phyloP scores from a whole-genome alignment of 2,888 invertebrate species.

The Cantharis rufa region DNA sequence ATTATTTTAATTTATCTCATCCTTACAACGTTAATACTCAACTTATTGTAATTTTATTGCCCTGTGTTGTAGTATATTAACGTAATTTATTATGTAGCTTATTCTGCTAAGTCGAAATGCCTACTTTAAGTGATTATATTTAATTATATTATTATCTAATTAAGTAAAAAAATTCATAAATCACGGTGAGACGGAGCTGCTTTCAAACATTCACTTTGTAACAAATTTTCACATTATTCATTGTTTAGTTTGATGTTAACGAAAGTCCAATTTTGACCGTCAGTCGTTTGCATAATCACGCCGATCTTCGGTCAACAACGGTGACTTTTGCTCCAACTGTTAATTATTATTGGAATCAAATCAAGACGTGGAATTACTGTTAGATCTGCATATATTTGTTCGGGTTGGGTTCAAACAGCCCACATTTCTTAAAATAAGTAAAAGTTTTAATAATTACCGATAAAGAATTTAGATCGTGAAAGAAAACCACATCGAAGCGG shows the following conservation, averaged over 20 bases:
- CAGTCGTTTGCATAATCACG: too few relatives aligned
- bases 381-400: background rate
- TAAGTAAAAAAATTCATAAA: background rate
- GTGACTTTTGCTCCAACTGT: background rate
- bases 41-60: background rate
- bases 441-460: background rate
- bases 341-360: background rate
- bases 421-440: background rate
- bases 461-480: background rate
- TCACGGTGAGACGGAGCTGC: background rate
- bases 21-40: background rate
- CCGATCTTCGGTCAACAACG: background rate
- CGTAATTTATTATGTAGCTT: background rate
- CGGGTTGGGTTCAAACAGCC: background rate
- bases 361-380: background rate
- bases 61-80: background rate
- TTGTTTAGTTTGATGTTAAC: background rate
- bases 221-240: background rate
- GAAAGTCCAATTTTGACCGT: too few relatives aligned
- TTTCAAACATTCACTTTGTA: background rate
- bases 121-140: background rate
- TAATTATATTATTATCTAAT: background rate
- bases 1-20: background rate
- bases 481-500: conserved; percentile 15
- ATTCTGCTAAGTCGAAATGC: background rate